Base-by-base conservation (phyloP, 2,888 invertebrate species). In the Neoascia interrupta region DNA sequence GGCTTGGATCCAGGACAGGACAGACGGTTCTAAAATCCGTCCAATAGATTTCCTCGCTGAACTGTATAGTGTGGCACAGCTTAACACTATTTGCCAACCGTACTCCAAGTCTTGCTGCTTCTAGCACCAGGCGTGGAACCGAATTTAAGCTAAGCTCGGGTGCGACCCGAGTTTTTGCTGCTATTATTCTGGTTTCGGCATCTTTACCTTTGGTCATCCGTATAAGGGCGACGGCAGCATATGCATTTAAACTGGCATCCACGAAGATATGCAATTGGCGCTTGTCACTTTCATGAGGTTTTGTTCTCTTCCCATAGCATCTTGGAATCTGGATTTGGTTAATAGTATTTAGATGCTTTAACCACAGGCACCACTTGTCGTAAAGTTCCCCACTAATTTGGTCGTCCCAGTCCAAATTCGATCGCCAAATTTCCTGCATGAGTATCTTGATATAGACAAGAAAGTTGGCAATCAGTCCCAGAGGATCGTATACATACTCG, bases 11-110 rank as follows among this genome's bases (percentile, higher is more conserved):
- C 84, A 84, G 10, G 60, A 53, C 11, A 84, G 47, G n/a, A n/a
- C n/a, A n/a, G 4, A 82, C 83, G 5, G 81, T 82, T 53, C 64
- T 82, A 1, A 84, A 85, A 23, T 85, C 84, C 1, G 83, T 61
- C 84, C 84, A 85, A 54, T 81, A 82, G 8, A 49, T 23, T 1
- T 5, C 73, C 5, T 51, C 5, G 1, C 21, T 13, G 37, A 82
- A 72, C 1, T 58, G 39, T 5, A 82, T 31, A 3, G 60, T 45
- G 19, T 72, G 81, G 5, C 13, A 41, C 6, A 60, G 39, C 4
- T 53, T 16, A 21, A 82, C 34, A 41, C 23, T 16, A 18, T 60
- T 80, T 1, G 60, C 75, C 21, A 81, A 56, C 4, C 81, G 63
- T 8, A 53, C 60, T 45, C 83, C 83, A 5, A 84, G 37, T 1